Evolutionary conservation across 2,797 vertebrate species (phyloP), one percentile per base, ranked within the genome.

Genomic region (Odontamblyopus rebecca): DNA sequence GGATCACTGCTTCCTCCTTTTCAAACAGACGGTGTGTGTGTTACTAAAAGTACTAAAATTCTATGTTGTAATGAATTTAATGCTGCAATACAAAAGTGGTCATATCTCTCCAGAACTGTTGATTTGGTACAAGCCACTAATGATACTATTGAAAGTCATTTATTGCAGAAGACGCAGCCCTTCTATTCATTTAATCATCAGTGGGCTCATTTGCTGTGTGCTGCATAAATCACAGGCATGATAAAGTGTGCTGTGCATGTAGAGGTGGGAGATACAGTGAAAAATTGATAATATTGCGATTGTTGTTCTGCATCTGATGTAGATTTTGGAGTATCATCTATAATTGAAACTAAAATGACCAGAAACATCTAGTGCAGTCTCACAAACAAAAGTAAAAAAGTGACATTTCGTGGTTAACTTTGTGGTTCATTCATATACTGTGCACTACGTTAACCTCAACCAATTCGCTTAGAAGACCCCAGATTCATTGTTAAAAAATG

Each of bases 151-250:
- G 15, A 19, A 65, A 29, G 44, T 29, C 56, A 80, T 81, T 74
- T 75, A 48, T 77, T 63, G 9, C 72, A 78, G 70, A 75, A 75
- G 71, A 62, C 74, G 70, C 78, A 67, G 61, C n/a, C 69, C 68
- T 60, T 67, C 67, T 79, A 69, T 63, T 69, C 44, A 74, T 79
- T 65, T 68, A 73, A 72, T 70, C 68, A 69, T 59, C 66, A 54
- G 54, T 69, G 26, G 70, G 53, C 70, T 75, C 59, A 68, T 69
- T 63, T 35, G 53, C 66, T 35, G 13, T 71, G 72, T 75, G 44
- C 23, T 77, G 70, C 72, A 69, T 74, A 44, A 41, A 71, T 57
- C 61, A 65, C 30, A 12, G 44, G 27, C 60, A 64, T 61, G 2
- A 2, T 6, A 48, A 60, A 9, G 35, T 38, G 35, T 38, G 35